Evolutionary conservation across 2,797 vertebrate genomes (phyloP).

Genomic region (Glyptemys insculpta): DNA sequence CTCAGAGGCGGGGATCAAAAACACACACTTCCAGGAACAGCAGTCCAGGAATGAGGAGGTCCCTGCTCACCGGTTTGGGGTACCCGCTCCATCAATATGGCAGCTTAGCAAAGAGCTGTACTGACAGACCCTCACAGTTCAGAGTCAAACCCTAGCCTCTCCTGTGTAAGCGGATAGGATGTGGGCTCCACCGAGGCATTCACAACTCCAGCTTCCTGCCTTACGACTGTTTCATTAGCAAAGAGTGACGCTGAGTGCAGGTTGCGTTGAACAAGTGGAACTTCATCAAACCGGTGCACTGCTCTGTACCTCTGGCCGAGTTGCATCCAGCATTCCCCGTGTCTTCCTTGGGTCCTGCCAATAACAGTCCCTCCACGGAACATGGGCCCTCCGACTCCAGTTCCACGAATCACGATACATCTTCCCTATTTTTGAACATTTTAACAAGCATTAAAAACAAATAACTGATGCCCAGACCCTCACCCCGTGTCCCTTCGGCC

Average conservation of each 20-base stretch:
- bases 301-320: not conserved
- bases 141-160: not conserved
- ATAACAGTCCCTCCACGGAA: not conserved
- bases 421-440: not conserved
- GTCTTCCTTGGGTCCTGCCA: not conserved
- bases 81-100: not conserved
- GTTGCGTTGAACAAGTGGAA: too few relatives aligned
- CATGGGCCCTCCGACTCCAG: not conserved
- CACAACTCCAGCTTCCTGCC: not conserved
- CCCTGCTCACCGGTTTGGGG: not conserved
- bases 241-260: not conserved
- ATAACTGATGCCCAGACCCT: not conserved
- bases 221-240: not conserved
- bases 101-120: not conserved
- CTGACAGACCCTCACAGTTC: not conserved
- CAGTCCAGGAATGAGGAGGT: not conserved
- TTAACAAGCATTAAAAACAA: not conserved
- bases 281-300: not conserved
- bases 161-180: not conserved
- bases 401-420: not conserved
- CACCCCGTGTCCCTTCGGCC: not conserved
- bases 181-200: not conserved
- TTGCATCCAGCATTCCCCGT: fast-evolving
- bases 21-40: not conserved
- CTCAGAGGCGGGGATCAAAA: too few relatives aligned